These are phyloP conservation scores for Etia nguti DNA, from an alignment of 2,113 vertebrate species.

Conservation along the genomic window DNA sequence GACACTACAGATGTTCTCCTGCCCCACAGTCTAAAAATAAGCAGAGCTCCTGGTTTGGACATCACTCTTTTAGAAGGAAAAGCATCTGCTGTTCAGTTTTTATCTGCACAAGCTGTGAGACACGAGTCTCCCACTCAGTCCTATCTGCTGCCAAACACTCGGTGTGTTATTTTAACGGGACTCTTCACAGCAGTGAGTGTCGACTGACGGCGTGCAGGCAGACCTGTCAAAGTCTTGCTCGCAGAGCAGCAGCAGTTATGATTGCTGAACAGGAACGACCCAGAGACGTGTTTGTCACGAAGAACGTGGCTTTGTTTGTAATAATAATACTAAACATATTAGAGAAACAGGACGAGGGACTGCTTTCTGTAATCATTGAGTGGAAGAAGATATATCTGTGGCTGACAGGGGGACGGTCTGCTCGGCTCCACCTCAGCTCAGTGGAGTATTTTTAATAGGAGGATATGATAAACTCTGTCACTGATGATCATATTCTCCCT, in stretches of 20 bases:
- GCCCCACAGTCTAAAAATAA: background rate
- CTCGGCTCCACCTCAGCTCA: background rate
- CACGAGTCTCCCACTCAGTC: background rate
- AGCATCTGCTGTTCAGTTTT: background rate
- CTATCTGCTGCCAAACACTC: background rate
- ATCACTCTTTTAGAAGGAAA: background rate
- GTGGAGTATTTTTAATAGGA: fast-evolving
- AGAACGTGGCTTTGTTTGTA: background rate
- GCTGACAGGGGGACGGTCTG: background rate
- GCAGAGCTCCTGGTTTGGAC: background rate
- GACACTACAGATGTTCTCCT: background rate
- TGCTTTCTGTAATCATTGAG: fast-evolving
- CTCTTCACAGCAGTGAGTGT: background rate
- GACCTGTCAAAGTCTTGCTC: background rate
- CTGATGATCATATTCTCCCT: background rate
- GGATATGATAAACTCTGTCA: background rate
- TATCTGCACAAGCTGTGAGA: background rate
- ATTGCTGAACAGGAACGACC: background rate
- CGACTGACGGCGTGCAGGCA: background rate
- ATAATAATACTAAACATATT: background rate
- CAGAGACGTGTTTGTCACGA: background rate
- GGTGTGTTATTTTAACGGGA: background rate
- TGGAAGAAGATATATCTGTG: fast-evolving
- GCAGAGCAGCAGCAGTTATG: background rate
- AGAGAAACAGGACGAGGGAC: background rate